A percentile compares a stretch with the other conserved stretches of the same genome.
Evolutionary conservation across 2,113 vertebrate species (phyloP).

Genomic region (Ophthalmolycus amberensis): DNA sequence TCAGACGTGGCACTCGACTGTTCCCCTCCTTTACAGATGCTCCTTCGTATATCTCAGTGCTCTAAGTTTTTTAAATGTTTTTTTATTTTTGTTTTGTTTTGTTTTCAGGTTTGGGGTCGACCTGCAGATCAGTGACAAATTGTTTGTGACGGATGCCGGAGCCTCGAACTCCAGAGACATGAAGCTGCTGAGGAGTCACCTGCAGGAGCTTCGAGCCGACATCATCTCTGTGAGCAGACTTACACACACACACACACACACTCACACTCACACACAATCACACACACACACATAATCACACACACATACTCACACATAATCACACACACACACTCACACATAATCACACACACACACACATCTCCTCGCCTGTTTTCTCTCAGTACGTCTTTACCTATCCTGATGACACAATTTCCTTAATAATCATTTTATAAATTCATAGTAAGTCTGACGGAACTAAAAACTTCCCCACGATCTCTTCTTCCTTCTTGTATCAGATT

Average conservation of each 20-base stretch:
- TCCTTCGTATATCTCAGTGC: no score
- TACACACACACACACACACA: not conserved
- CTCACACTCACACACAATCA: not conserved
- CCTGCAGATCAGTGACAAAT: constrained; percentile 91
- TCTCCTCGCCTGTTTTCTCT: not conserved
- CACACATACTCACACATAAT: no score
- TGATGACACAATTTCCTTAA: not conserved
- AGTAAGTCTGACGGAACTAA: not conserved
- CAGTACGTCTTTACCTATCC: not conserved
- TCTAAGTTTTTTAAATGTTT: not conserved
- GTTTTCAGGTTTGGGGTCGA: constrained; percentile 92
- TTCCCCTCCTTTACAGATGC: no score
- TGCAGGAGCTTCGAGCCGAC: constrained; percentile 91
- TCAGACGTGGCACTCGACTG: no score
- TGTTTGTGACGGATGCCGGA: constrained; percentile 95
- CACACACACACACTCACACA: not conserved
- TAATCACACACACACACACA: not conserved
- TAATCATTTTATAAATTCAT: not conserved
- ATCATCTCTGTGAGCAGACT: constrained; percentile 83
- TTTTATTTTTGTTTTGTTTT: not conserved
- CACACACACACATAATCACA: not conserved
- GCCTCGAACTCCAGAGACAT: constrained; percentile 95
- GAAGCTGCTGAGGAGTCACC: constrained; percentile 92
- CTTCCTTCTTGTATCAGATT: not conserved
- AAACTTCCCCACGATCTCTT: not conserved